These are phyloP conservation scores for Caenorhabditis sinica DNA, from an alignment of 2,888 invertebrate genomes.

Conservation along the genomic window DNA sequence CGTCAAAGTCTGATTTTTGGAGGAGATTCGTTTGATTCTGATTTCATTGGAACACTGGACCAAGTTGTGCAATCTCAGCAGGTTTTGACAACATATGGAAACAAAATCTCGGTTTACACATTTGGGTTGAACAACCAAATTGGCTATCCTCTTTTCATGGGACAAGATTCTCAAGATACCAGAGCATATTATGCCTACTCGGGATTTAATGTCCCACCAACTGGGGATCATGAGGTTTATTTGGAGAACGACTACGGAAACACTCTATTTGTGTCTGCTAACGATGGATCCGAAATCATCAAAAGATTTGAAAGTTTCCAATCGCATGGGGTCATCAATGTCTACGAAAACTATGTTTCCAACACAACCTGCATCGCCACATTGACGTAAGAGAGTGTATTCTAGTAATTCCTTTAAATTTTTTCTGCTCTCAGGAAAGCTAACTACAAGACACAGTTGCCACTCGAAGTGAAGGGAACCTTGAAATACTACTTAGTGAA, in stretches of 20 bases:
- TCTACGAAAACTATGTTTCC: conserved; percentile 25
- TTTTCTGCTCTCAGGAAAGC: conserved; percentile 22
- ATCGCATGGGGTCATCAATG: neutral
- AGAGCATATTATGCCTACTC: neutral
- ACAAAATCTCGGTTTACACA: conserved; percentile 48
- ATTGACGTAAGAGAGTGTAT: conserved; percentile 3
- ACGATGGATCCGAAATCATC: conserved; percentile 17
- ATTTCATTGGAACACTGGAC: conserved; percentile 39
- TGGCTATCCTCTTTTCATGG: conserved; percentile 17
- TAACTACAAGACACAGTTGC: conserved; percentile 24
- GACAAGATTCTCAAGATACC: neutral
- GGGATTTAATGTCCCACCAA: conserved; percentile 26
- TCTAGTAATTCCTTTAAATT: neutral
- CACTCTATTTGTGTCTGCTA: conserved; percentile 21
- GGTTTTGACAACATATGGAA: conserved; percentile 19
- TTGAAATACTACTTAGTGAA: conserved; percentile 34
- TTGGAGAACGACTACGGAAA: neutral
- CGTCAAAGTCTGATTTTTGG: conserved; percentile 28
- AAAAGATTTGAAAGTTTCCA: conserved; percentile 17
- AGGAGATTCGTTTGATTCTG: conserved; percentile 10
- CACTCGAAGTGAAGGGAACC: conserved; percentile 32
- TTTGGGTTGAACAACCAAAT: neutral
- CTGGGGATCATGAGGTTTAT: conserved; percentile 22
- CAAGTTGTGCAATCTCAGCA: neutral
- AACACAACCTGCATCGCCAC: conserved; percentile 22